Base-by-base conservation (phyloP, 1,140 invertebrate genomes). In the Atta cephalotes region DNA sequence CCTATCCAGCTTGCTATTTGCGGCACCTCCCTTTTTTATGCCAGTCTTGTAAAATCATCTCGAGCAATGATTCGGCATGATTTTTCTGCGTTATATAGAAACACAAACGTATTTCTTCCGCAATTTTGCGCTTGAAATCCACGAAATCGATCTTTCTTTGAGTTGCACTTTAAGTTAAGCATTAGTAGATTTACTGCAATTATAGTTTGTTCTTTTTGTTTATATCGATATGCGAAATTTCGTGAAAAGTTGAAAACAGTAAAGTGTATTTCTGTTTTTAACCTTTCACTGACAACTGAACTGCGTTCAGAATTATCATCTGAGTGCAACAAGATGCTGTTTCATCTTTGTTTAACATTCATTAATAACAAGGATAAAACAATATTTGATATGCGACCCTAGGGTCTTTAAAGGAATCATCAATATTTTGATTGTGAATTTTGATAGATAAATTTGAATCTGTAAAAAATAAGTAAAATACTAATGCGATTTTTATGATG, bases 21-120 rank as follows among this genome's bases (percentile, higher is more conserved):
- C 16, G 18, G n/a, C 45, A 35, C 58, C 25, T 51, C 58, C 31
- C 72, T 65, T 85, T 85, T 78, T 70, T 58, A 84, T 16, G 39
- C 25, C 70, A 18, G 68, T 63, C 71, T 84, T 39, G 70, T 18
- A 74, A 74, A 84, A 74, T 14, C 28, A 31, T n/a, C 25, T 60
- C 79, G 63, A 56, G 66, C 14, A 80, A 25, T 70, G 56, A 51
- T 28, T 84, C 70, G 21, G 14, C 21, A 18, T 10, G 51, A 21
- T 31, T 31, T 56, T 77, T 49, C 28, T 9, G 25, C 9, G 7
- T 56, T 21, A 14, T 18, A 6, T 14, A 51, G 18, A 74, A 51
- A 72, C 16, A 35, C 31, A 6, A 25, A 45, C 14, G 53, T n/a
- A 21, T 10, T 45, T 45, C 39, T 45, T 45, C 2, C 39, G 16